Conservation (phyloP, 53 echinoderm and acorn worm species). For the Paracentrotus lividus region DNA sequence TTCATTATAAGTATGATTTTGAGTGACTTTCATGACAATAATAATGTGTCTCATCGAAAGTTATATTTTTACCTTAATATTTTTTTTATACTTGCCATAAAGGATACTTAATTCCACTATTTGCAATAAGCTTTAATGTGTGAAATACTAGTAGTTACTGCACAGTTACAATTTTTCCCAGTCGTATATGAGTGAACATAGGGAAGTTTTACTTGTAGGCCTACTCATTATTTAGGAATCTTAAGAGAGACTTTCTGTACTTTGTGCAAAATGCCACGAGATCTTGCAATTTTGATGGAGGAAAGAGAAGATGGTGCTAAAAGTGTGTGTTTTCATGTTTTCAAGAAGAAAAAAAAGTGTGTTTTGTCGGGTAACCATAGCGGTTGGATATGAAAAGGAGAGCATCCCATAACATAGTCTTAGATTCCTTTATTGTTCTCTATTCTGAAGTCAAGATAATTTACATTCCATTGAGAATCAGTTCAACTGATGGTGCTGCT, state of each 20-base stretch:
- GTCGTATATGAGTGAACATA: background rate
- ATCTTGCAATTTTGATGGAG: conserved; percentile 56
- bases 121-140: conserved; percentile 53
- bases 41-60: background rate
- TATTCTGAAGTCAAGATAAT: conserved; percentile 9
- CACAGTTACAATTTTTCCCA: conserved; percentile 12
- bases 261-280: conserved; percentile 56
- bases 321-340: conserved; percentile 29
- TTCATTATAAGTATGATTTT: conserved; percentile 24
- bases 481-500: conserved; percentile 39
- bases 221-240: conserved; percentile 19
- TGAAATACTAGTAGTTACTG: conserved; percentile 44
- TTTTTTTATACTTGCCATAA: conserved; percentile 39
- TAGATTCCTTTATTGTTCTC: background rate
- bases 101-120: conserved; percentile 30
- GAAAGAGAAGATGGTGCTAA: conserved; percentile 52
- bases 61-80: conserved; percentile 42
- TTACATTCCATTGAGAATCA: conserved; percentile 51
- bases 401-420: conserved; percentile 4
- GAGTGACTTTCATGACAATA: conserved; percentile 42
- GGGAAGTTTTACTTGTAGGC: background rate
- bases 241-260: conserved; percentile 1
- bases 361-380: conserved; percentile 34
- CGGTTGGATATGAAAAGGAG: conserved; percentile 27
- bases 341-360: conserved; percentile 15